Evolutionary conservation across 1,140 invertebrate species (phyloP).

Genomic region (Maniola jurtina): DNA sequence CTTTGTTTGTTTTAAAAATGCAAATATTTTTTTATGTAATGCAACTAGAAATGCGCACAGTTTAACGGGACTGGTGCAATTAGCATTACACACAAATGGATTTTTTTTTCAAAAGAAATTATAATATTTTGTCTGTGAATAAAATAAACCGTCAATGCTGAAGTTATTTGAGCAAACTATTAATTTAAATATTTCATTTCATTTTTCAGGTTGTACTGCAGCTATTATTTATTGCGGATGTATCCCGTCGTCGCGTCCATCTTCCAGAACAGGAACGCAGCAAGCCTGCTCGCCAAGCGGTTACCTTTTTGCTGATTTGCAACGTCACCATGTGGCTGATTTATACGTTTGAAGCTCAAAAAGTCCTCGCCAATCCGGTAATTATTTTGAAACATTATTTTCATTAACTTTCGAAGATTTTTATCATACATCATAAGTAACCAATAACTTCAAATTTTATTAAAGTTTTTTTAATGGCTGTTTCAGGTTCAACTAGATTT

Average conservation of each 20-base stretch:
- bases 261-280: constrained; percentile 93
- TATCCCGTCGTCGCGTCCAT: constrained; percentile 93
- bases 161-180: not conserved
- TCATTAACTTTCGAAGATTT: not conserved
- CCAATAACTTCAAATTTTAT: not conserved
- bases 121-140: not conserved
- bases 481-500: constrained; percentile 89
- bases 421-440: too few relatives aligned
- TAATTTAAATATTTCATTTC: constrained; percentile 3
- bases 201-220: constrained; percentile 89
- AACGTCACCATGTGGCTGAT: constrained; percentile 97
- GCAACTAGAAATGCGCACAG: too few relatives aligned
- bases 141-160: not conserved
- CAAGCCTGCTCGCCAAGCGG: constrained; percentile 96
- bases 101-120: not conserved
- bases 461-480: not conserved
- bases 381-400: constrained; percentile 21
- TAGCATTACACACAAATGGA: too few relatives aligned
- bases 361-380: constrained; percentile 93
- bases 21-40: too few relatives aligned
- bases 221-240: constrained; percentile 96
- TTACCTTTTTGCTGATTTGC: constrained; percentile 96
- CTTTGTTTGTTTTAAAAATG: too few relatives aligned
- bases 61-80: too few relatives aligned
- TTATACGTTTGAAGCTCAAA: constrained; percentile 97